phyloP scores from a whole-genome alignment of 2,888 invertebrate species.

The Tenthredo mesomela region DNA sequence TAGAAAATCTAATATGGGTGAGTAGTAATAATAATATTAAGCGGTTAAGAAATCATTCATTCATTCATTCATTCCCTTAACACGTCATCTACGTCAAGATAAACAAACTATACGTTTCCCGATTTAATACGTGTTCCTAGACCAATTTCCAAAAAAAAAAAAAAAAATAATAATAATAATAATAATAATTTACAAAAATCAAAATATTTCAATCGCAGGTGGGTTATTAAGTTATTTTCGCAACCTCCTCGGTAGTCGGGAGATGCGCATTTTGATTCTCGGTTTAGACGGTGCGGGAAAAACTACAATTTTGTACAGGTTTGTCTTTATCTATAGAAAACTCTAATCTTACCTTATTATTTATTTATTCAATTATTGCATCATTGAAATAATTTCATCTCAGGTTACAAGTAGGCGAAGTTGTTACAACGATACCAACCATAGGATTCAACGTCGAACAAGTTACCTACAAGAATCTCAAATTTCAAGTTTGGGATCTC shows the following conservation, averaged over 20 bases:
- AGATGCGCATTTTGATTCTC: slow-evolving; percentile 98
- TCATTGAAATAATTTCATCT: slow-evolving; percentile 58
- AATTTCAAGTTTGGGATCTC: slow-evolving; percentile 99
- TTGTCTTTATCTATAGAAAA: slow-evolving; percentile 5
- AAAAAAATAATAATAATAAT: too few species aligned
- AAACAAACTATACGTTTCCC: slow-evolving; percentile 14
- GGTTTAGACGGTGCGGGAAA: slow-evolving; percentile 99
- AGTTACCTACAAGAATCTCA: slow-evolving; percentile 99
- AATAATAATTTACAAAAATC: neutral
- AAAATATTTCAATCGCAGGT: slow-evolving; percentile 81
- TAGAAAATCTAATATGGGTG: slow-evolving; percentile 65
- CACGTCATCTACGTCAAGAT: slow-evolving; percentile 46
- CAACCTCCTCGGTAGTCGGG: slow-evolving; percentile 96
- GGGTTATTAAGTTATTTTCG: slow-evolving; percentile 98
- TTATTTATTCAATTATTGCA: slow-evolving; percentile 39
- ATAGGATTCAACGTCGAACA: slow-evolving; percentile 99
- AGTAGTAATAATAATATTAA: slow-evolving; percentile 57
- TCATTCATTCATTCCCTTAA: too few species aligned
- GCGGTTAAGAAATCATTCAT: neutral
- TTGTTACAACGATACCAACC: slow-evolving; percentile 98
- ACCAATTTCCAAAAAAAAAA: neutral
- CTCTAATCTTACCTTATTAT: slow-evolving; percentile 46
- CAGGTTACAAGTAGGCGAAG: slow-evolving; percentile 97
- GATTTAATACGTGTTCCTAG: neutral
- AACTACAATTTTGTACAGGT: slow-evolving; percentile 98